Conservation (phyloP, 2,888 invertebrate genomes). For the Eupithecia abbreviata region DNA sequence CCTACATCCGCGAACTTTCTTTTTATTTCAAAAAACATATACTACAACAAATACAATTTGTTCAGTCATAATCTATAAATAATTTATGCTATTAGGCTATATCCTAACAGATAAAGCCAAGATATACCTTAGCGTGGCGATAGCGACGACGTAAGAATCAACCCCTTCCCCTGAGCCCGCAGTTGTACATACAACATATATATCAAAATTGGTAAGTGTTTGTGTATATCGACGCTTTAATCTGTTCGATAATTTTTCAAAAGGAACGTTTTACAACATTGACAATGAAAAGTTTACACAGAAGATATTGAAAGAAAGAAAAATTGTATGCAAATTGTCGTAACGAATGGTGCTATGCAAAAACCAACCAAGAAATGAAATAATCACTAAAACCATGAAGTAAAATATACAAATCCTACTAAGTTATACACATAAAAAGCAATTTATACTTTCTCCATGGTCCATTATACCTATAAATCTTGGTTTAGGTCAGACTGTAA, state of each 20-base stretch:
- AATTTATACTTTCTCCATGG: background rate
- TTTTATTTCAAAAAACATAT: too few relatives aligned
- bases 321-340: slow-evolving; percentile 68
- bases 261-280: background rate
- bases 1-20: background rate
- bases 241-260: background rate
- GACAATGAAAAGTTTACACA: slow-evolving; percentile 37
- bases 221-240: too few relatives aligned
- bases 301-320: slow-evolving; percentile 59
- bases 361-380: slow-evolving; percentile 25
- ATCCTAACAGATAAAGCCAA: too few relatives aligned
- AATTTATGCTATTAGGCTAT: too few relatives aligned
- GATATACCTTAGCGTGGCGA: too few relatives aligned
- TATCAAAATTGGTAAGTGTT: too few relatives aligned
- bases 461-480: background rate
- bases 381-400: slow-evolving; percentile 20
- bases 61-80: too few relatives aligned
- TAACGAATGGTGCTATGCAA: slow-evolving; percentile 52
- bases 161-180: too few relatives aligned
- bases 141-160: too few relatives aligned
- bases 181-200: too few relatives aligned
- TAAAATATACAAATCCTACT: slow-evolving; percentile 2
- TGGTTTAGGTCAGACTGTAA: background rate
- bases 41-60: too few relatives aligned
- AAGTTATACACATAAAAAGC: background rate